Base-by-base conservation (phyloP, 2,113 vertebrate species). In the Bufo gargarizans region DNA sequence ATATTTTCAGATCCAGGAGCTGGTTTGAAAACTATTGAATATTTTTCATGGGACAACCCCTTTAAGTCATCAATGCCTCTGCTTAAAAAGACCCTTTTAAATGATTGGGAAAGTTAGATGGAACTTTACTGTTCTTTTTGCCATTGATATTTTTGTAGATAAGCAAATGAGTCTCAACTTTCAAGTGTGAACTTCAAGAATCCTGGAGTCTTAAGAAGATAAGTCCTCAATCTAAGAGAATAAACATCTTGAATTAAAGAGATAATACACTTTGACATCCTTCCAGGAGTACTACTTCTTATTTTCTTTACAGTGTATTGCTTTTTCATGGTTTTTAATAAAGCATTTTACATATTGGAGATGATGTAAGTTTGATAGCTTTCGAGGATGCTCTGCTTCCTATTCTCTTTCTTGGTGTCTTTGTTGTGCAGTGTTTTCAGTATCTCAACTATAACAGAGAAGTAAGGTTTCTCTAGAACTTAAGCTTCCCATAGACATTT, bases 271-370 rank as follows among this genome's bases (percentile, higher is more conserved):
- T 20, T 69, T 22, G 49, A 14, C 3, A 67, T 71, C 45, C 61
- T 61, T 33, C 45, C 10, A 50, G 81, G 61, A 83, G 45, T 14
- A 11, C 6, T 49, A 50, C 5, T 6, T 20, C 63, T 50, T 67
- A 12, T 83, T 63, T 83, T 20, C 33, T 84, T 67, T 69, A 33
- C 43, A 55, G n/a, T 83, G n/a, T 22, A n/a, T 20, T 55, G 43
- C 65, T 63, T 55, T 71, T 55, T 55, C 82, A 55, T 49, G 16
- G 13, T 49, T 53, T 84, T 69, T 49, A 84, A 84, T 84, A 84
- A 84, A 69, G 9, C 11, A 17, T n/a, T 80, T 58, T 69, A 63
- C 17, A 11, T 43, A 71, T 9, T 53, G 12, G 11, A 84, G n/a
- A 71, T 3, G 5, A 22, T 69, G 7, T 45, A 6, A 58, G 33